Evolutionary conservation across 2,888 invertebrate genomes (phyloP).

Genomic region (Plusia festucae): DNA sequence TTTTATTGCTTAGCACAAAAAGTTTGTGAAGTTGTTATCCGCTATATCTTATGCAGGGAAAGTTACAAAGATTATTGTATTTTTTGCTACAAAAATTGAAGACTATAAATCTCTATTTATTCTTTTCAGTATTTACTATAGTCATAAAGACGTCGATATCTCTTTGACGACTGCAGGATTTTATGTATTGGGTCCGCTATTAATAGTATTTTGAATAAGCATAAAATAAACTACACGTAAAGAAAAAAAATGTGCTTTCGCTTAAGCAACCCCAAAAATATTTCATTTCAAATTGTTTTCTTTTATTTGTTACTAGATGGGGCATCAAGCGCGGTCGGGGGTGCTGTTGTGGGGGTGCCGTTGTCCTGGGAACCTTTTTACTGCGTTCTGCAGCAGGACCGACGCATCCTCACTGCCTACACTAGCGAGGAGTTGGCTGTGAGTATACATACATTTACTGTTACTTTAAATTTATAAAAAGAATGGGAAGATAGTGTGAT

Average conservation of each 20-base stretch:
- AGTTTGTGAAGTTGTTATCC: constrained; percentile 8
- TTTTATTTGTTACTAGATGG: constrained; percentile 81
- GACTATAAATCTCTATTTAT: neutral
- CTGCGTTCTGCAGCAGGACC: constrained; percentile 93
- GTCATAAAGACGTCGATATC: too few species aligned
- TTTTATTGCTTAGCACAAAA: constrained; percentile 12
- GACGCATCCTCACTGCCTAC: constrained; percentile 93
- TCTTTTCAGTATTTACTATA: neutral
- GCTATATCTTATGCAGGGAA: neutral
- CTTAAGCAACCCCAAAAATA: too few species aligned
- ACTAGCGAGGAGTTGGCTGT: constrained; percentile 94
- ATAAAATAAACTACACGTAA: too few species aligned
- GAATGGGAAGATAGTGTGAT: neutral
- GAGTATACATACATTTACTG: constrained; percentile 77
- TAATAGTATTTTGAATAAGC: too few species aligned
- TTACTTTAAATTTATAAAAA: constrained; percentile 6
- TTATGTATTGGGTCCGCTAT: too few species aligned
- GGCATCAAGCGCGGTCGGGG: constrained; percentile 84
- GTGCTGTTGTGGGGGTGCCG: constrained; percentile 88
- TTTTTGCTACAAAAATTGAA: neutral
- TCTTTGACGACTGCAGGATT: too few species aligned
- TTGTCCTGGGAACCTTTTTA: constrained; percentile 94
- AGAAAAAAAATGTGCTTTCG: too few species aligned
- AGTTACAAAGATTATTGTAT: constrained; percentile 1
- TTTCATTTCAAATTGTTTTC: neutral